Base-by-base conservation (phyloP, 2,113 vertebrate species). In the Lepisosteus osseus region DNA sequence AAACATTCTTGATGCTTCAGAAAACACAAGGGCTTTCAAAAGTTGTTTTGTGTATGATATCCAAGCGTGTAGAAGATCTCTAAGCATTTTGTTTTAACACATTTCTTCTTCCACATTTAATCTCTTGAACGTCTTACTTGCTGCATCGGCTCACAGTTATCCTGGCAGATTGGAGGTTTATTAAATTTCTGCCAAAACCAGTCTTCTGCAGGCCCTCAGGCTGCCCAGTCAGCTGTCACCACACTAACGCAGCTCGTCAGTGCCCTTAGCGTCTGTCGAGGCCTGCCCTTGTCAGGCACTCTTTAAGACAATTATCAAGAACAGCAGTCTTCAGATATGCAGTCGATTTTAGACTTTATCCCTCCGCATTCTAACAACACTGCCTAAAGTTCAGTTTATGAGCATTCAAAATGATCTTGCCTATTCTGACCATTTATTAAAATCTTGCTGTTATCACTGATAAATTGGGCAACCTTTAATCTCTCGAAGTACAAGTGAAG, bases 151-250 rank as follows among this genome's bases (percentile, higher is more conserved):
- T 43, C 40, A 40, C 62, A n/a, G 61, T 29, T 8, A 14, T 51
- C 3, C 47, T 14, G 54, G 64, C 61, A 43, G 40, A 44, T 15
- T 59, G 64, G 65, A 55, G 65, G 57, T 68, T 56, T 62, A 69
- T 73, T 55, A 54, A 73, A 67, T 14, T 70, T 61, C 51, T 51
- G 61, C 74, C 73, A 14, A 5, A 6, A 6, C 4, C 67, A 67
- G 67, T 56, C 63, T 47, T 61, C 72, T 71, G 29, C 56, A 63
- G 73, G 73, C 65, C 72, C 73, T 42, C 56, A 63, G 73, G 73
- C 74, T 73, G 71, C 63, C 77, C 70, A 69, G 56, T 78, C 77
- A 72, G 74, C 73, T 75, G 77, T 75, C 70, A 75, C 73, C 14
- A 47, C 42, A 17, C 69, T 78, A 75, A 78, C 62, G 56, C 63